phyloP scores from a whole-genome alignment of 2,797 vertebrate species.

The Harpagifer antarcticus region DNA sequence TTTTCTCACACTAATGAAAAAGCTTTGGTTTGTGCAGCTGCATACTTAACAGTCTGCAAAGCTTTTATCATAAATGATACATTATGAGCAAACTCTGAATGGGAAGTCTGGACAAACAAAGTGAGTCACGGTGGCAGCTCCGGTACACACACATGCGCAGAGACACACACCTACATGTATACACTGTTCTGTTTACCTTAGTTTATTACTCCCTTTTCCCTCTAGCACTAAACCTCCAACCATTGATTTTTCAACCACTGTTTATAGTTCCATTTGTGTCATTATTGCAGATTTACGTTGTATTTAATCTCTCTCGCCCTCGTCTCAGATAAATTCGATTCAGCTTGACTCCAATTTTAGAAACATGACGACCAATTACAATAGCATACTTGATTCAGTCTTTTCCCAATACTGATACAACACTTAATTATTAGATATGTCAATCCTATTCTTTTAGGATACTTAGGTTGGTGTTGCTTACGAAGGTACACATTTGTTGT shows the following conservation, averaged over 20 bases:
- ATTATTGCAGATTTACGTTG: conserved; percentile 1
- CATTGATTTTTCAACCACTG: conserved; percentile 7
- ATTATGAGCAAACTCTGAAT: conserved; percentile 50
- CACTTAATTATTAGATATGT: conserved; percentile 1
- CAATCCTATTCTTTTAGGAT: neutral
- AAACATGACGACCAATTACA: conserved; percentile 7
- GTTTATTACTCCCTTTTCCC: neutral
- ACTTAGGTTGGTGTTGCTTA: neutral
- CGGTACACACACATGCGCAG: neutral
- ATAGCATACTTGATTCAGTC: conserved; percentile 4
- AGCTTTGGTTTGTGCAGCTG: conserved; percentile 36
- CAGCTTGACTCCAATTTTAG: neutral
- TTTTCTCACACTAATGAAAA: conserved; percentile 49
- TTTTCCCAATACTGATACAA: conserved; percentile 9
- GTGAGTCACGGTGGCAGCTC: conserved; percentile 23
- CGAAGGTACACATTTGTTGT: neutral
- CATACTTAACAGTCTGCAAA: conserved; percentile 60
- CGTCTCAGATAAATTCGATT: conserved; percentile 7
- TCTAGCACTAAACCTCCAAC: neutral
- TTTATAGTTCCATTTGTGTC: neutral
- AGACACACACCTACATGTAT: neutral
- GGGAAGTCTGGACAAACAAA: conserved; percentile 51
- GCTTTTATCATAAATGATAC: conserved; percentile 76
- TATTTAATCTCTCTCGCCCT: neutral
- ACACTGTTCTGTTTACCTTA: neutral